Percentiles rank a stretch among this genome's conserved stretches.
phyloP scores from a whole-genome alignment of 2,888 invertebrate species.

The Leptinotarsa rubiginosa region DNA sequence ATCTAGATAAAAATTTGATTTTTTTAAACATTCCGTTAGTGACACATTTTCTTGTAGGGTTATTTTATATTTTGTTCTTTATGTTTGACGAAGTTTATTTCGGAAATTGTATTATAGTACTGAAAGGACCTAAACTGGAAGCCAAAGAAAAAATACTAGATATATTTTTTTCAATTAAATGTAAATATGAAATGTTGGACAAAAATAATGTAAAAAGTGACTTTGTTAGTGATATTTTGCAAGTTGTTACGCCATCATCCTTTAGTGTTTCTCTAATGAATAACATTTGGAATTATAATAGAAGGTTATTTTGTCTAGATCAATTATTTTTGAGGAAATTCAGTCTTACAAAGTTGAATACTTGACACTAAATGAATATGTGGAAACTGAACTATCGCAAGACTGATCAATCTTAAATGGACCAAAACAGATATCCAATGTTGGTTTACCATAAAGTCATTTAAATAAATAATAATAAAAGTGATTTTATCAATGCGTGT shows the following conservation, averaged over 20 bases:
- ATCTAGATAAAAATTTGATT: constrained; percentile 53
- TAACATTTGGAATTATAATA: constrained; percentile 51
- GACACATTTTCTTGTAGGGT: constrained; percentile 60
- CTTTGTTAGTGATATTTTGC: constrained; percentile 50
- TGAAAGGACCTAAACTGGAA: constrained; percentile 38
- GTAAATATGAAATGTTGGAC: constrained; percentile 34
- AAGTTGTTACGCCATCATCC: constrained; percentile 47
- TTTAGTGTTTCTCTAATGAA: constrained; percentile 42
- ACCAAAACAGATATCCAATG: background rate
- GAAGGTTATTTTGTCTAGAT: constrained; percentile 40
- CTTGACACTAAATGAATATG: background rate
- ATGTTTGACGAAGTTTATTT: constrained; percentile 54
- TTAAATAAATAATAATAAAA: no score
- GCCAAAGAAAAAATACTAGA: constrained; percentile 30
- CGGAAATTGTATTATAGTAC: constrained; percentile 46
- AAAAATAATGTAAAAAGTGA: constrained; percentile 1
- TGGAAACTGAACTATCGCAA: no score
- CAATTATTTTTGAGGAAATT: constrained; percentile 25
- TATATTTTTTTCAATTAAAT: constrained; percentile 41
- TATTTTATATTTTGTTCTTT: constrained; percentile 57
- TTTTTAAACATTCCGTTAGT: constrained; percentile 59
- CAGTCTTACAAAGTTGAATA: constrained; percentile 18
- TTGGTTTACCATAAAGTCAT: no score
- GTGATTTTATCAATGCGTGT: no score
- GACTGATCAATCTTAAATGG: background rate